Base-by-base conservation (phyloP, 2,113 vertebrate species). In the Muscicapa adusta region DNA sequence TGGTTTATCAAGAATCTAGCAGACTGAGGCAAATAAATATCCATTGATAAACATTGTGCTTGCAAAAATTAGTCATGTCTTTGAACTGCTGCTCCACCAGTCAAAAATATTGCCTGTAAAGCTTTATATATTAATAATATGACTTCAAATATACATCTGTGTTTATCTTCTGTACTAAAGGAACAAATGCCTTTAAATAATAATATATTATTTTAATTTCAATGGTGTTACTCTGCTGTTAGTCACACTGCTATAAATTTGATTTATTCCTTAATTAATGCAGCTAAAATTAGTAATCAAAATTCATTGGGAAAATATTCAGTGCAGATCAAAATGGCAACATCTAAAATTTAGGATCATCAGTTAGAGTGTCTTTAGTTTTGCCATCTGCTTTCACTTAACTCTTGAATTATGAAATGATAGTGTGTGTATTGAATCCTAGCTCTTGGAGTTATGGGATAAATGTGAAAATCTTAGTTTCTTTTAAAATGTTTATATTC, bases 221-320 rank as follows among this genome's bases (percentile, higher is more conserved):
- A 74, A 31, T 70, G 43, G 54, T 79, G 53, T 88, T 91, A 54
- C 65, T 73, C 73, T 89, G 68, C n/a, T 84, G 12, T 78, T 88
- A 73, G 38, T 87, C 77, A 71, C 42, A 22, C 80, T 68, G 45
- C 19, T 82, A 72, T 73, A 76, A 78, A 76, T 65, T 70, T 89
- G 33, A 76, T 89, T 91, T 85, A 79, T 93, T 85, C 74, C 58
- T 88, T 85, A 89, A 95, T 91, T 91, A 94, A 79, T 82, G 85
- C 63, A 50, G 48, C 87, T 93, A 78, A 92, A 89, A 92, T 85
- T 66, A 91, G 38, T 73, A 89, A 93, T 85, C 82, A 96, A 82
- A 92, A 95, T 95, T 94, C 77, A 79, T 6, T 83, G 74, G 56
- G 68, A 94, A 94, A 89, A 88, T 90, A 89, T 82, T 95, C 81